phyloP scores from a whole-genome alignment of 1,140 invertebrate species.

The Drosophila leontia region DNA sequence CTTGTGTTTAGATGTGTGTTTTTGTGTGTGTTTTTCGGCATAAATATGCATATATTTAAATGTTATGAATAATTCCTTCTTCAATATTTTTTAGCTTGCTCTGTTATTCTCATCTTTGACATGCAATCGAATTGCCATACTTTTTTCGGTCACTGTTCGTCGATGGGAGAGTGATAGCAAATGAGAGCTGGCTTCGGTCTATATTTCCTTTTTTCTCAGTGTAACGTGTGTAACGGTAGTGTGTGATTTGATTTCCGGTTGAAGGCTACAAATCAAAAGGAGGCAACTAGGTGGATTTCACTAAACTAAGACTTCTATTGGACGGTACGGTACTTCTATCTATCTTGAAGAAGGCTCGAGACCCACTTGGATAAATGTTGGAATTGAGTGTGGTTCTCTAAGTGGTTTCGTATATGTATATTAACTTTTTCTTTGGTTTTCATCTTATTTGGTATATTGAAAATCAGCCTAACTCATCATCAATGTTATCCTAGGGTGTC shows the following conservation, averaged over 20 bases:
- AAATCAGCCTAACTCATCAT: slow-evolving; percentile 53
- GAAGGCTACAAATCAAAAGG: slow-evolving; percentile 58
- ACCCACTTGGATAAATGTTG: slow-evolving; percentile 10
- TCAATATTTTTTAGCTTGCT: slow-evolving; percentile 29
- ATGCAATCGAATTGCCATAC: slow-evolving; percentile 49
- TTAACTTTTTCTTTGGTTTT: background rate
- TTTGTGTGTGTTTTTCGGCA: slow-evolving; percentile 46
- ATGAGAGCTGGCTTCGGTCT: slow-evolving; percentile 8
- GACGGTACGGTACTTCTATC: slow-evolving; percentile 71
- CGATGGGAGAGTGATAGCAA: slow-evolving; percentile 25
- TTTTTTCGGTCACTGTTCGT: slow-evolving; percentile 31
- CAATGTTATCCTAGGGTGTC: slow-evolving; percentile 38
- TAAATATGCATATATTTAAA: slow-evolving; percentile 36
- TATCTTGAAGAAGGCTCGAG: slow-evolving; percentile 36
- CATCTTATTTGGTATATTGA: slow-evolving; percentile 16
- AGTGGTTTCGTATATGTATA: slow-evolving; percentile 4
- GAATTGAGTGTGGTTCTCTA: slow-evolving; percentile 35
- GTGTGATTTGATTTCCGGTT: slow-evolving; percentile 15
- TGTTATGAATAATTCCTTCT: slow-evolving; percentile 46
- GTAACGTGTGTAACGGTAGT: slow-evolving; percentile 21
- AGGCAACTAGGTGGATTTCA: slow-evolving; percentile 48
- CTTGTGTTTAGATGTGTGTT: slow-evolving; percentile 52
- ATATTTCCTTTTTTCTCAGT: slow-evolving; percentile 30
- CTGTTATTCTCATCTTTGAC: slow-evolving; percentile 43
- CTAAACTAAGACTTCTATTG: slow-evolving; percentile 53